These are phyloP conservation scores for Luidia sarsii DNA, from an alignment of 53 echinoderm and acorn worm species.

Conservation along the genomic window DNA sequence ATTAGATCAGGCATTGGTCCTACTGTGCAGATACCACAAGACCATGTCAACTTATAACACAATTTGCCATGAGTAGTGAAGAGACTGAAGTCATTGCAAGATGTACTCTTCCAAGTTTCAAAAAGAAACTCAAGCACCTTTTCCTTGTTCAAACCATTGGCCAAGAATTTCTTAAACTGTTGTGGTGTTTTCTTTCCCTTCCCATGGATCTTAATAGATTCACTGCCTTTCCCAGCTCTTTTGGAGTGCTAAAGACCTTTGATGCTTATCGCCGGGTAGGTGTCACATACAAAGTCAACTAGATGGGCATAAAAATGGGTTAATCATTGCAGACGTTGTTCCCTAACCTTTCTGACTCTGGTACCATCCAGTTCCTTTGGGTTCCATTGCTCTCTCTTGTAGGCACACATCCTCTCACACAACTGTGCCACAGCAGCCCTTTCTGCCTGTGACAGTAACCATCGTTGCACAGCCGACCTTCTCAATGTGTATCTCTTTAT, in stretches of 20 bases:
- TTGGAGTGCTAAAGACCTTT: too few species aligned
- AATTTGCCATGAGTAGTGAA: too few species aligned
- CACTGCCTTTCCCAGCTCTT: conserved; percentile 2
- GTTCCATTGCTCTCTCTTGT: neutral
- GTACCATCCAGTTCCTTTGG: conserved; percentile 35
- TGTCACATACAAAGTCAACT: too few species aligned
- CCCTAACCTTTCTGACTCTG: too few species aligned
- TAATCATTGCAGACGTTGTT: too few species aligned
- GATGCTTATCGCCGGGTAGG: too few species aligned
- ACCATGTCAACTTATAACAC: too few species aligned
- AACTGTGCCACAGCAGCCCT: conserved; percentile 34
- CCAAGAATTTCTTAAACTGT: conserved; percentile 11
- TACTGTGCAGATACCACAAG: too few species aligned
- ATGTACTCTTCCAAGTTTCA: too few species aligned
- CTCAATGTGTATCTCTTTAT: conserved; percentile 33
- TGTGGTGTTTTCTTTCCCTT: conserved; percentile 48
- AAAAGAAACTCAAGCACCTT: conserved; percentile 26
- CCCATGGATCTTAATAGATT: neutral
- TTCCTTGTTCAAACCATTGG: conserved; percentile 38
- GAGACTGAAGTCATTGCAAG: too few species aligned
- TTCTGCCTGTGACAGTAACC: conserved; percentile 48
- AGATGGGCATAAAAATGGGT: too few species aligned
- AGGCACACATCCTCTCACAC: conserved; percentile 38
- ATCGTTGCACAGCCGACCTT: conserved; percentile 36
- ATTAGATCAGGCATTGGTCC: too few species aligned